These are phyloP conservation scores for Xiphias gladius DNA, from an alignment of 2,113 vertebrate genomes.

Conservation along the genomic window DNA sequence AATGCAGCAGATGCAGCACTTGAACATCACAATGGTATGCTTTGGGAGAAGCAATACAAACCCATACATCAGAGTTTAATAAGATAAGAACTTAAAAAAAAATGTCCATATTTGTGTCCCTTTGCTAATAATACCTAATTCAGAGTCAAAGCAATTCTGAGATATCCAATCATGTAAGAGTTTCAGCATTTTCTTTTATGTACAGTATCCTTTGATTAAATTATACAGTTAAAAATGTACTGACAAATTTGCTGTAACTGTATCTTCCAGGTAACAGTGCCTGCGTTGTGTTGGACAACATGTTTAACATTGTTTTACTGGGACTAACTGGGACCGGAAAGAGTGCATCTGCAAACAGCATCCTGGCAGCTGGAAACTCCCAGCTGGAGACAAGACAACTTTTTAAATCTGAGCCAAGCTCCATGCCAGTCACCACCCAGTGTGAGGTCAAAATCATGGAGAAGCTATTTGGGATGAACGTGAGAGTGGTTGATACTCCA, in stretches of 20 bases:
- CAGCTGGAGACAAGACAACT: rapidly evolving
- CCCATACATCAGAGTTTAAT: not conserved
- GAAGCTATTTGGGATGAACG: not conserved
- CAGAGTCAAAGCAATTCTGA: too few species aligned
- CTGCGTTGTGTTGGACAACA: rapidly evolving
- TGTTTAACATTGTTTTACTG: slow-evolving; percentile 30
- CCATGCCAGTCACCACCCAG: slow-evolving; percentile 26
- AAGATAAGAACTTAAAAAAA: not conserved
- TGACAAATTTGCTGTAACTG: not conserved
- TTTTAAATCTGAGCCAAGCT: slow-evolving; percentile 33
- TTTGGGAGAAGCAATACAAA: not conserved
- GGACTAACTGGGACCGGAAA: slow-evolving; percentile 46
- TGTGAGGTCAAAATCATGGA: not conserved
- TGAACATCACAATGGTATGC: not conserved
- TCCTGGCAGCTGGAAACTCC: slow-evolving; percentile 10
- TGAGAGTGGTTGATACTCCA: slow-evolving; percentile 47
- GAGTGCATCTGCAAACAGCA: slow-evolving; percentile 57
- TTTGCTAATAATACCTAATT: not conserved
- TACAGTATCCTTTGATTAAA: not conserved
- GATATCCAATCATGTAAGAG: too few species aligned
- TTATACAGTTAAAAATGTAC: not conserved
- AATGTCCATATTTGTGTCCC: not conserved
- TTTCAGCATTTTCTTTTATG: too few species aligned
- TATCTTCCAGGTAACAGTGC: not conserved
- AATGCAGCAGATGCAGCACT: too few species aligned